A percentile compares a stretch with the other conserved stretches of the same genome.
These are phyloP conservation scores for Spea multiplicata DNA, from an alignment of 2,113 vertebrate genomes.

Conservation along the genomic window DNA sequence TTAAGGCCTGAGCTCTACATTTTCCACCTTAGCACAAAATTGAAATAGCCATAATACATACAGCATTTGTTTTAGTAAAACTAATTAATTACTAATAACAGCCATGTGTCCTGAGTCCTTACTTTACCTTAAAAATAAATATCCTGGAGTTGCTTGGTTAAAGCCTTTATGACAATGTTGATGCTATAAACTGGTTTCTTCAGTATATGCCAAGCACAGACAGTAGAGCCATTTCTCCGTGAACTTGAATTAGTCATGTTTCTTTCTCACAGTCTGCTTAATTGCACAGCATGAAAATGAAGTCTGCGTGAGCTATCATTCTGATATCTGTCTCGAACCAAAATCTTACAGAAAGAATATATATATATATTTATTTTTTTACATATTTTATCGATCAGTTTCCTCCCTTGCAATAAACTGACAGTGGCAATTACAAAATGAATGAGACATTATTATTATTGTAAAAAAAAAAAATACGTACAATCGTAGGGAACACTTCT, in stretches of 20 bases:
- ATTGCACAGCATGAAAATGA: slow-evolving; percentile 10
- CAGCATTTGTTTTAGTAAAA: too few relatives aligned
- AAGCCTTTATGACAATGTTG: neutral
- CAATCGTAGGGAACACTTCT: slow-evolving; percentile 44
- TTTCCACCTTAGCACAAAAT: too few relatives aligned
- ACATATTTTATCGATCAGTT: slow-evolving; percentile 5
- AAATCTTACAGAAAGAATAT: slow-evolving; percentile 6
- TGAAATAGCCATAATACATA: too few relatives aligned
- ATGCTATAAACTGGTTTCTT: slow-evolving; percentile 6
- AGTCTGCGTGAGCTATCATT: neutral
- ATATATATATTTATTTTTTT: slow-evolving; percentile 3
- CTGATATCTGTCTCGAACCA: slow-evolving; percentile 15
- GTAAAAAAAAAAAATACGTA: slow-evolving; percentile 34
- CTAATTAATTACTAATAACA: too few relatives aligned
- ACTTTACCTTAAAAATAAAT: too few relatives aligned
- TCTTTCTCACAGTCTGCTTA: slow-evolving; percentile 12
- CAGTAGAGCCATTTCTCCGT: slow-evolving; percentile 23
- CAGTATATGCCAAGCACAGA: neutral
- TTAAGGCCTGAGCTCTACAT: too few relatives aligned
- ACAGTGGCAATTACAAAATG: slow-evolving; percentile 32
- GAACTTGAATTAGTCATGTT: slow-evolving; percentile 18
- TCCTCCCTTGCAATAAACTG: neutral
- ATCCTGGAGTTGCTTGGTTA: slow-evolving; percentile 5
- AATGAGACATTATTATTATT: slow-evolving; percentile 46
- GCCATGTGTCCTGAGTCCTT: too few relatives aligned